These are phyloP conservation scores for Apantesis nais DNA, from an alignment of 2,888 invertebrate species.

Conservation along the genomic window DNA sequence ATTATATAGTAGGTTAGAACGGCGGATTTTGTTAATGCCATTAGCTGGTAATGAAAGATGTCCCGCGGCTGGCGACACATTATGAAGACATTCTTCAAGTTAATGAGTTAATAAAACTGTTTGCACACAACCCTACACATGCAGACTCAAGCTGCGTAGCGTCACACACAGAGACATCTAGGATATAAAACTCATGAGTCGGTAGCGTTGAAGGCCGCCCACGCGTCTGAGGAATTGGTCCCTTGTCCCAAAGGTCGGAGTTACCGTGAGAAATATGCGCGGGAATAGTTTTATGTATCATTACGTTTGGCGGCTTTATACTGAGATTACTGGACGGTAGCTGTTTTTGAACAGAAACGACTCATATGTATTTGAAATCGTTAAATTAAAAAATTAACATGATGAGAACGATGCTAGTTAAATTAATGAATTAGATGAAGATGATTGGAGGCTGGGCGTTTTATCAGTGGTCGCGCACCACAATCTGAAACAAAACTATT, in stretches of 20 bases:
- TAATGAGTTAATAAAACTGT: constrained; percentile 79
- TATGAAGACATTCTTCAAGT: constrained; percentile 79
- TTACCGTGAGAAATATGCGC: constrained; percentile 38
- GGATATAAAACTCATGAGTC: constrained; percentile 6
- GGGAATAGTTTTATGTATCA: constrained; percentile 23
- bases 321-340: constrained; percentile 39
- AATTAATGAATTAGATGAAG: constrained; percentile 16
- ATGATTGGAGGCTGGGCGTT: neutral
- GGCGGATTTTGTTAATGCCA: constrained; percentile 74
- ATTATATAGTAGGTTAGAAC: constrained; percentile 51
- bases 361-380: constrained; percentile 36
- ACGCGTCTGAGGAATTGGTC: constrained; percentile 5
- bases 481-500: neutral
- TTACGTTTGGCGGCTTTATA: constrained; percentile 30
- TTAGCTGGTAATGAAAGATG: constrained; percentile 78
- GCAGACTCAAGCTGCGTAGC: neutral
- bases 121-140: constrained; percentile 47
- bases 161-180: neutral
- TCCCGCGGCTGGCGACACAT: constrained; percentile 76
- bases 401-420: constrained; percentile 16
- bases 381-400: constrained; percentile 36
- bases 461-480: neutral
- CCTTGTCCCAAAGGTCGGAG: neutral
- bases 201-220: constrained; percentile 10
- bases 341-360: constrained; percentile 45